phyloP scores from a whole-genome alignment of 2,888 invertebrate species.

The Hofmannophila pseudospretella region DNA sequence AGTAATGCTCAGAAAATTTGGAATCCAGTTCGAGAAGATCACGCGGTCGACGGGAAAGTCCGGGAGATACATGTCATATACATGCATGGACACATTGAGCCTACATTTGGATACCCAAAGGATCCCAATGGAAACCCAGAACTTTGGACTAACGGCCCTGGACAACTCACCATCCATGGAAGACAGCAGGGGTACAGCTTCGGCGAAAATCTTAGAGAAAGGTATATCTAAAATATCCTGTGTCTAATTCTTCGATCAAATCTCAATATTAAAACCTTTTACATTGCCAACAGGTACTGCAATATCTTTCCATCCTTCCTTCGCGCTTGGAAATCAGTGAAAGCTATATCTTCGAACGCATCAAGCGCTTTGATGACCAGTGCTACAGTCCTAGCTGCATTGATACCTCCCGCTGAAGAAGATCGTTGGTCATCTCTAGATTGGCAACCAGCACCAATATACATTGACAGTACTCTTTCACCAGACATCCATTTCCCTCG shows the following conservation, averaged over 20 bases:
- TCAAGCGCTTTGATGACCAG: conserved; percentile 12
- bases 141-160: conserved; percentile 13
- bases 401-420: conserved; percentile 10
- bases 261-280: too few relatives aligned
- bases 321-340: conserved; percentile 11
- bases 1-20: neutral
- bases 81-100: conserved; percentile 14
- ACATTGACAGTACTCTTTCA: conserved; percentile 9
- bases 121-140: conserved; percentile 11
- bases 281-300: too few relatives aligned
- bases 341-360: conserved; percentile 10
- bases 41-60: neutral
- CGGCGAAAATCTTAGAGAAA: conserved; percentile 9
- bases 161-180: conserved; percentile 14
- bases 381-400: conserved; percentile 13
- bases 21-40: neutral
- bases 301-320: conserved; percentile 6
- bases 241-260: too few relatives aligned
- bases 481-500: conserved; percentile 7
- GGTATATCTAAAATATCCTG: too few relatives aligned
- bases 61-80: conserved; percentile 14
- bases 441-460: conserved; percentile 13
- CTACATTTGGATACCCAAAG: conserved; percentile 7
- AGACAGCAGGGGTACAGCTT: conserved; percentile 11
- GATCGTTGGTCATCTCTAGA: conserved; percentile 11